phyloP scores from a whole-genome alignment of 1,140 invertebrate species.

The Musca domestica region DNA sequence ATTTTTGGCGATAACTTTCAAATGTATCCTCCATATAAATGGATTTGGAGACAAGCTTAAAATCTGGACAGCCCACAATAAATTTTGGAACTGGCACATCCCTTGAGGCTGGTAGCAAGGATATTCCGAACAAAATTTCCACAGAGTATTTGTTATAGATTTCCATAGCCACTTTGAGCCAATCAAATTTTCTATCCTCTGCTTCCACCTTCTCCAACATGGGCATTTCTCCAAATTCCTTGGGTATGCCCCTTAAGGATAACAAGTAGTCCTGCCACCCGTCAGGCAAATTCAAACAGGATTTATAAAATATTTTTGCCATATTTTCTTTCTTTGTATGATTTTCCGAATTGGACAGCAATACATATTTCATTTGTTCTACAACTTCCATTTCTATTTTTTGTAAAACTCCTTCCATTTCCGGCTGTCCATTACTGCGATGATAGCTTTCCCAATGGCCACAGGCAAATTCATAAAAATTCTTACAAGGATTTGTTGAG shows the following conservation, averaged over 20 bases:
- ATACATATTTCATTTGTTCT: not conserved
- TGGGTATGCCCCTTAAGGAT: slow-evolving; percentile 26
- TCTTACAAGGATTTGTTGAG: slow-evolving; percentile 59
- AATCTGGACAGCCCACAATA: slow-evolving; percentile 34
- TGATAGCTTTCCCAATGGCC: slow-evolving; percentile 61
- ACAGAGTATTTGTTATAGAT: slow-evolving; percentile 33
- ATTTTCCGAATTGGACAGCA: not conserved
- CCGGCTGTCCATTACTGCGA: slow-evolving; percentile 31
- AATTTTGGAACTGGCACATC: slow-evolving; percentile 31
- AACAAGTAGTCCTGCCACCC: slow-evolving; percentile 20
- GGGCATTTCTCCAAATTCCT: slow-evolving; percentile 37
- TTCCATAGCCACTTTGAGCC: slow-evolving; percentile 27
- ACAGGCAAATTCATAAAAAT: slow-evolving; percentile 65
- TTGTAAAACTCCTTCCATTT: slow-evolving; percentile 32
- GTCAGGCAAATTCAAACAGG: slow-evolving; percentile 25
- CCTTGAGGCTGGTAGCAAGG: slow-evolving; percentile 33
- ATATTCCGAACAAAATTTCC: slow-evolving; percentile 25
- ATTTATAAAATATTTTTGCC: slow-evolving; percentile 35
- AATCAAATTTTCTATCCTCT: slow-evolving; percentile 33
- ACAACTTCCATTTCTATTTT: slow-evolving; percentile 32
- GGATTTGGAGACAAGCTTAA: slow-evolving; percentile 25
- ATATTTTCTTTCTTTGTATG: slow-evolving; percentile 33
- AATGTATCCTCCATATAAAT: slow-evolving; percentile 37
- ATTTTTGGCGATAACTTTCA: slow-evolving; percentile 27
- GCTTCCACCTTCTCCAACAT: slow-evolving; percentile 30